A percentile compares a stretch with the other conserved stretches of the same genome.
These are phyloP conservation scores for Sarotherodon lohbergeri DNA, from an alignment of 2,113 vertebrate species.

Conservation along the genomic window DNA sequence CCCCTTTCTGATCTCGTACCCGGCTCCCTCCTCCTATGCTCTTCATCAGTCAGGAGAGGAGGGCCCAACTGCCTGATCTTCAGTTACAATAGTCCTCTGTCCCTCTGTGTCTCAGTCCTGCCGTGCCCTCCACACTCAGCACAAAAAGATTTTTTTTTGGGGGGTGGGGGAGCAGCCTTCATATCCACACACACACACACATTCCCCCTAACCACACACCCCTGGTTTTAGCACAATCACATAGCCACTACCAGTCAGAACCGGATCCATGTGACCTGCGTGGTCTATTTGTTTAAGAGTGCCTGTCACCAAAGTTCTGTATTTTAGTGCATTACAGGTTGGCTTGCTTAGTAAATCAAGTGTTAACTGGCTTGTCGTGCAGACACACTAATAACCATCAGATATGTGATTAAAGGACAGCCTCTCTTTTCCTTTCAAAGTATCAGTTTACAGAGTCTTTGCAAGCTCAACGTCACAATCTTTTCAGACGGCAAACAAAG, in stretches of 20 bases:
- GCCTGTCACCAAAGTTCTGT: neutral
- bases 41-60: conserved; percentile 60
- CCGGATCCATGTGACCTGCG: conserved; percentile 43
- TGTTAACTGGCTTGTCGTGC: neutral
- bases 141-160: neutral
- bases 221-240: conserved; percentile 43
- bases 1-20: conserved; percentile 23
- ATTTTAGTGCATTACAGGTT: neutral
- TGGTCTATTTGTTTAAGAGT: conserved; percentile 13
- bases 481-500: conserved; percentile 62
- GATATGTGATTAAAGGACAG: conserved; percentile 36
- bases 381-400: conserved; percentile 11
- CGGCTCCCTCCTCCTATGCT: conserved; percentile 31
- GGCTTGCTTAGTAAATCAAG: neutral
- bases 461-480: conserved; percentile 31
- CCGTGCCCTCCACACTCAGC: conserved; percentile 56
- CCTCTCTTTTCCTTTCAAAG: conserved; percentile 39
- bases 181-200: conserved; percentile 62
- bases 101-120: conserved; percentile 56
- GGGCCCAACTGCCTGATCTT: conserved; percentile 61
- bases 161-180: conserved; percentile 22
- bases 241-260: conserved; percentile 64
- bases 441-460: conserved; percentile 57
- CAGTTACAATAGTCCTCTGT: conserved; percentile 73
- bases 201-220: neutral